Percentiles rank a stretch among this genome's conserved stretches.
Conservation (phyloP, 2,797 vertebrate genomes). For the Mus minutoides region DNA sequence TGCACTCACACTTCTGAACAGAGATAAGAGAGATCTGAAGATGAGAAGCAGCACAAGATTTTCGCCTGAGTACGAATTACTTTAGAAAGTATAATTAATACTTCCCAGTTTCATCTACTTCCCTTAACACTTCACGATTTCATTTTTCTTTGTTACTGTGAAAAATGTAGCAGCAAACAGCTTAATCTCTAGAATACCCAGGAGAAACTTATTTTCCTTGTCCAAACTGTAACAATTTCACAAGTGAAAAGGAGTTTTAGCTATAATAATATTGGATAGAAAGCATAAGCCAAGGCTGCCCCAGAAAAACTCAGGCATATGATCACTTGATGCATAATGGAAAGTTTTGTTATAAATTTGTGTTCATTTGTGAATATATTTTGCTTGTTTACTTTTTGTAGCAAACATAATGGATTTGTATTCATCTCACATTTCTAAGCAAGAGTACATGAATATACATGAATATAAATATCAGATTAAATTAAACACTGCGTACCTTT, state of each 20-base stretch:
- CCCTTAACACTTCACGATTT: background rate
- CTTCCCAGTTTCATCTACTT: background rate
- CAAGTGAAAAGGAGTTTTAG: background rate
- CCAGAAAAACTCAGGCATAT: background rate
- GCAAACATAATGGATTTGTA: background rate
- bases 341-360: background rate
- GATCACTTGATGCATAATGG: background rate
- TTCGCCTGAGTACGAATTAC: background rate
- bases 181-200: background rate
- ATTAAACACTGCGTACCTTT: background rate
- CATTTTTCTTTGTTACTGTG: background rate
- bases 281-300: background rate
- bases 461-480: background rate
- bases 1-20: background rate
- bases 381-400: background rate
- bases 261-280: background rate
- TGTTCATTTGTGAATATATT: background rate
- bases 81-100: background rate
- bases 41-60: background rate
- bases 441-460: background rate
- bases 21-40: background rate
- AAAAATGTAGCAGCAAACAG: background rate
- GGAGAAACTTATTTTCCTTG: background rate
- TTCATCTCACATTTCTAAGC: conserved; percentile 13
- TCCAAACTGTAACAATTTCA: background rate